Evolutionary conservation across 2,888 invertebrate species (phyloP), one percentile per base, ranked within the genome.

Genomic region (Operophtera brumata): DNA sequence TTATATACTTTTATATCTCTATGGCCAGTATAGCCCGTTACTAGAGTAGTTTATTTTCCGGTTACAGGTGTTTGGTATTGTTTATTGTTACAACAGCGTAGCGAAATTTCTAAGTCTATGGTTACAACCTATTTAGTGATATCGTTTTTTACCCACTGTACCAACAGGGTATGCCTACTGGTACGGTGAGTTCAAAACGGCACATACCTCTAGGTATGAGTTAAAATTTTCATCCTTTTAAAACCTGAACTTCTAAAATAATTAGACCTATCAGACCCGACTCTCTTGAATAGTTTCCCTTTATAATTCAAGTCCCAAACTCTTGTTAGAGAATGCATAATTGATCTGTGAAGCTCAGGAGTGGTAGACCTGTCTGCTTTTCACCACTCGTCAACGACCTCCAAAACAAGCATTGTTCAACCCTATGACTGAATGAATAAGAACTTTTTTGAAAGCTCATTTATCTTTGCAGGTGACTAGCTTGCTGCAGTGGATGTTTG

Each of bases 291-390:
- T 55, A 58, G 60, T 52, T 63, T 66, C 62, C 57, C 64, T 77
- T 71, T 67, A 79, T 77, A 76, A 80, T 82, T 78, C 64, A 73
- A 73, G 59, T 67, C 67, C 58, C 70, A 61, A 64, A 68, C 71
- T 75, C 74, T 72, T 73, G 74, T 76, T 73, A 69, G 54, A 64
- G 65, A 65, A 71, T 80, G 76, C 78, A 82, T 82, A 80, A 82
- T 82, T 81, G 76, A 82, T 78, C 71, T 61, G 67, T 65, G 59
- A 62, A 65, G 59, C 67, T 70, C 72, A 64, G 66, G 69, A 72
- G 71, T 67, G 65, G 62, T 64, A 66, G 61, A 57, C 61, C 58
- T 64, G 62, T 67, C 64, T 70, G 58, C 66, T 58, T 49, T 56
- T 54, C 47, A 53, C 59, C 50, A 60, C 41, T 37, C 54, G 25